phyloP scores from a whole-genome alignment of 2,113 vertebrate species.

The Sinocyclocheilus anophthalmus region DNA sequence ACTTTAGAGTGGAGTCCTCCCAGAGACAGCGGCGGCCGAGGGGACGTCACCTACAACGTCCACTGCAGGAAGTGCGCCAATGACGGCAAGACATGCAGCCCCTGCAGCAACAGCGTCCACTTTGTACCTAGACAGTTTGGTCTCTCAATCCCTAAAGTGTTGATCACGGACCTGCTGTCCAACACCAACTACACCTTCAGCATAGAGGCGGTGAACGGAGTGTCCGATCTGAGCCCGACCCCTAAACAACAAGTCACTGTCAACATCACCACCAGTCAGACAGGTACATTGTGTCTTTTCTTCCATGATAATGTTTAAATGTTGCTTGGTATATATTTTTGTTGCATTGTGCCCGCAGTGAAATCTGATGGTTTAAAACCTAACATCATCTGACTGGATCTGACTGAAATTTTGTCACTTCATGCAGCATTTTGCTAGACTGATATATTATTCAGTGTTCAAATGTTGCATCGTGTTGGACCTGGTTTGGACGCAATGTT shows the following conservation, averaged over 20 bases:
- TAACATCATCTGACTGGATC: not conserved
- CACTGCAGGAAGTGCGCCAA: constrained; percentile 77
- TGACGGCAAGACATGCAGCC: constrained; percentile 71
- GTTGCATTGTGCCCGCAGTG: too few relatives aligned
- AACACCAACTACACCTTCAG: constrained; percentile 83
- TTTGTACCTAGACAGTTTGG: constrained; percentile 81
- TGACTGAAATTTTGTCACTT: not conserved
- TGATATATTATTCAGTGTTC: not conserved
- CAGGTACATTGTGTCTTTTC: constrained; percentile 65
- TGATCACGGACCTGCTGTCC: constrained; percentile 78
- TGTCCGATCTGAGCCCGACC: constrained; percentile 75
- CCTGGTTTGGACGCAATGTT: not conserved
- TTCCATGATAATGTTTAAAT: too few relatives aligned
- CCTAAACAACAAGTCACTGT: constrained; percentile 72
- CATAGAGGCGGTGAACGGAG: constrained; percentile 79
- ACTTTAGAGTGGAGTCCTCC: constrained; percentile 81
- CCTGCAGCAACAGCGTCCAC: constrained; percentile 77
- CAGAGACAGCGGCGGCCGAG: constrained; percentile 75
- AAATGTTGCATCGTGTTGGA: not conserved
- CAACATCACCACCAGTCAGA: constrained; percentile 82
- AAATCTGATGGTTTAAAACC: not conserved
- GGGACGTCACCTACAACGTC: constrained; percentile 79
- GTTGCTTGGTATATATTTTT: too few relatives aligned
- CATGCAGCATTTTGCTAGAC: not conserved
- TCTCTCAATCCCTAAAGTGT: constrained; percentile 68